Conservation (phyloP, 35 echinoderm and acorn worm species). For the Acanthaster planci region DNA sequence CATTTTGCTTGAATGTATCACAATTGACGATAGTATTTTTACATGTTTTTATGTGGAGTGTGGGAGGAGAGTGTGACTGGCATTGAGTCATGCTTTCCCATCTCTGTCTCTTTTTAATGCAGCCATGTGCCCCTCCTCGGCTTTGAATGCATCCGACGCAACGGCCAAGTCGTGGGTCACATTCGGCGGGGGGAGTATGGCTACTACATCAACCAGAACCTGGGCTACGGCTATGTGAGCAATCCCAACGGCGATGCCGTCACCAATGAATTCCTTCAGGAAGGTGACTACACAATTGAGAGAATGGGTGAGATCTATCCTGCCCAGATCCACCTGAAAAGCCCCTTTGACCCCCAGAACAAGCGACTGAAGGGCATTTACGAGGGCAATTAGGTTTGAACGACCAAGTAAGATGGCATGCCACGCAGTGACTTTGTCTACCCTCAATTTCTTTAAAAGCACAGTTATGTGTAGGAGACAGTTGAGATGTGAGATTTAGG, state of each 20-base stretch:
- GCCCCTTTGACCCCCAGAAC: slow-evolving; percentile 89
- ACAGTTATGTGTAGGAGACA: too few species aligned
- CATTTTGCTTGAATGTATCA: too few species aligned
- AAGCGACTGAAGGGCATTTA: slow-evolving; percentile 84
- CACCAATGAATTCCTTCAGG: slow-evolving; percentile 76
- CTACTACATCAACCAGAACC: slow-evolving; percentile 67
- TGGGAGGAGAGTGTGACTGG: too few species aligned
- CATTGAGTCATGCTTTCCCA: too few species aligned
- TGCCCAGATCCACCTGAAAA: slow-evolving; percentile 77
- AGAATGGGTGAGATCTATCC: slow-evolving; percentile 76
- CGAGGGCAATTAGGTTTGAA: not conserved
- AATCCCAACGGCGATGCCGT: slow-evolving; percentile 66
- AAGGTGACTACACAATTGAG: slow-evolving; percentile 85
- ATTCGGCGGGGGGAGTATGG: slow-evolving; percentile 72
- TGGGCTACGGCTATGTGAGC: slow-evolving; percentile 80
- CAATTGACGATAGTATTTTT: too few species aligned
- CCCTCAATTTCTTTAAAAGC: too few species aligned
- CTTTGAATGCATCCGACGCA: slow-evolving; percentile 77
- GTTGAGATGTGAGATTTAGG: too few species aligned
- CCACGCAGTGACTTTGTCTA: too few species aligned
- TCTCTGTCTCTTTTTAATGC: not conserved
- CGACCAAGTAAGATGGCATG: too few species aligned
- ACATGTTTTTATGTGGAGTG: too few species aligned
- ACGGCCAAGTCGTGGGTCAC: slow-evolving; percentile 75
- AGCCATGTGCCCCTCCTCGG: slow-evolving; percentile 64